These are phyloP conservation scores for Hydractinia symbiolongicarpus DNA, from an alignment of 30 jellyfish, hydroid and myxozoan species.

Conservation along the genomic window DNA sequence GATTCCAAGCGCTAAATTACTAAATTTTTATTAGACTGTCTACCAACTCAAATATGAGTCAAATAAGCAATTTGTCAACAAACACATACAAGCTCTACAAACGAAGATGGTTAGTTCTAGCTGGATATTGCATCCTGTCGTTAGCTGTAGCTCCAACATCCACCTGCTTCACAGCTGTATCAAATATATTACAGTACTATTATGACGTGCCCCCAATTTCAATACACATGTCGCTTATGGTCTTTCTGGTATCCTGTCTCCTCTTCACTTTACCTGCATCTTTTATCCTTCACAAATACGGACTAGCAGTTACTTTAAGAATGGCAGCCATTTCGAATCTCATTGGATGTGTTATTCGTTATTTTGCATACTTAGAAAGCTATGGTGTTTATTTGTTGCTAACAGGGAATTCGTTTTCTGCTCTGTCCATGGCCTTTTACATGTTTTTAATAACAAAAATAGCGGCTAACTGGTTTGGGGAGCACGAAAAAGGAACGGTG, in stretches of 20 bases:
- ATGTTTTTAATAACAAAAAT: slow-evolving; percentile 60
- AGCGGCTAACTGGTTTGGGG: slow-evolving; percentile 84
- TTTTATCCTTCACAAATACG: slow-evolving; percentile 33
- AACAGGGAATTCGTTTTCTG: slow-evolving; percentile 35
- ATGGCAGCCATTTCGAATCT: slow-evolving; percentile 45
- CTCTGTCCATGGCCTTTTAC: slow-evolving; percentile 49
- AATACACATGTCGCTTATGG: slow-evolving; percentile 52
- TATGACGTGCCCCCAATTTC: slow-evolving; percentile 41
- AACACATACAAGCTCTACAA: not conserved
- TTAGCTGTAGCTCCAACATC: slow-evolving; percentile 48
- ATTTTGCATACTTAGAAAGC: slow-evolving; percentile 31
- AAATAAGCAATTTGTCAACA: too few relatives aligned
- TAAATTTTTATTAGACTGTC: too few relatives aligned
- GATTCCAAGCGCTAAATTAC: too few relatives aligned
- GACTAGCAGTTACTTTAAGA: slow-evolving; percentile 42
- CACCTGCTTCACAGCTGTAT: slow-evolving; percentile 51
- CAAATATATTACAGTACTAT: slow-evolving; percentile 48
- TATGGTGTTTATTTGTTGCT: slow-evolving; percentile 44
- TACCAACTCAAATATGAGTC: too few relatives aligned
- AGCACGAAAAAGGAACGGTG: slow-evolving; percentile 60
- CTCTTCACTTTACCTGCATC: slow-evolving; percentile 58
- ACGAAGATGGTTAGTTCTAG: slow-evolving; percentile 60
- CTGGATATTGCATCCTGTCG: slow-evolving; percentile 53
- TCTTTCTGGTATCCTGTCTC: slow-evolving; percentile 26
- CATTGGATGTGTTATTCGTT: slow-evolving; percentile 51